Evolutionary conservation across 2,113 vertebrate species (phyloP).

Genomic region (Aplodontia rufa): DNA sequence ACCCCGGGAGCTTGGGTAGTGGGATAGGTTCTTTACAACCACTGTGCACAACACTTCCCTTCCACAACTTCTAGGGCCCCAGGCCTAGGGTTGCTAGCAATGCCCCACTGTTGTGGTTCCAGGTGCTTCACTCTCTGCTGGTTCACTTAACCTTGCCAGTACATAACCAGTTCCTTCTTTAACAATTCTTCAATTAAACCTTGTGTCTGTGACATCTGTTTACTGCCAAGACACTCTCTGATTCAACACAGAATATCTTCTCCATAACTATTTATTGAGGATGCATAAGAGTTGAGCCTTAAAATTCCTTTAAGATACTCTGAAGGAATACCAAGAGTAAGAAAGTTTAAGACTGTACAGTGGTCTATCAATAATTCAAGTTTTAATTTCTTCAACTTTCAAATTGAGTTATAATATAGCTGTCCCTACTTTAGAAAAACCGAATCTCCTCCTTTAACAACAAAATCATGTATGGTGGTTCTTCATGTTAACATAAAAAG

Average conservation of each 20-base stretch:
- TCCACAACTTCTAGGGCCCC: background rate
- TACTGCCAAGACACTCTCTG: background rate
- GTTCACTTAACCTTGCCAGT: background rate
- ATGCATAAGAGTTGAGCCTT: background rate
- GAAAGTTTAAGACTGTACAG: background rate
- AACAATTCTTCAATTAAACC: background rate
- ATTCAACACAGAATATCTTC: background rate
- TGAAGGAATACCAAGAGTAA: background rate
- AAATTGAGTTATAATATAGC: background rate
- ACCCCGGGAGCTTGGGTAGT: background rate
- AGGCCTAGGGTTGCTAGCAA: background rate
- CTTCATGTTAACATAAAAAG: background rate
- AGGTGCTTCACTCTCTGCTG: background rate
- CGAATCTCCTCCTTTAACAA: background rate
- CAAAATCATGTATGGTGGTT: background rate
- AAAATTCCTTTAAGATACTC: background rate
- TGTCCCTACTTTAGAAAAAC: background rate
- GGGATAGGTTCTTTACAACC: background rate
- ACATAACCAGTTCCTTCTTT: background rate
- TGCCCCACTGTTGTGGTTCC: too few species aligned
- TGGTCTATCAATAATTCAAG: background rate
- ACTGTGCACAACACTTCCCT: background rate
- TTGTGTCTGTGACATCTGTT: background rate
- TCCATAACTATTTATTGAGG: background rate
- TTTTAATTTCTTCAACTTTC: background rate